These are phyloP conservation scores for Limnephilus auricula DNA, from an alignment of 2,888 invertebrate genomes.

Conservation along the genomic window DNA sequence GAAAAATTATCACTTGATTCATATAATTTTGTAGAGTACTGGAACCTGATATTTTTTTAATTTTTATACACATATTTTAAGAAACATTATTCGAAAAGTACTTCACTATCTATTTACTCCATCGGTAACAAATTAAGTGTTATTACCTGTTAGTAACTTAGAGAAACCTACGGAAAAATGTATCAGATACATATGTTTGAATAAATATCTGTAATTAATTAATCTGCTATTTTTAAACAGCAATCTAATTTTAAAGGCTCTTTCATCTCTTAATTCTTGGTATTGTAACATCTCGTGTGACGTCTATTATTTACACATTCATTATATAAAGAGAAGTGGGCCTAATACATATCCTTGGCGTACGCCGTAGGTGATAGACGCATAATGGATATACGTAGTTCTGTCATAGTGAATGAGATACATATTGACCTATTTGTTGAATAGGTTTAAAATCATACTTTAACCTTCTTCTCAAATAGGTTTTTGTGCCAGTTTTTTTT, in stretches of 20 bases:
- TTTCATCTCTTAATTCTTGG: neutral
- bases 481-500: no score
- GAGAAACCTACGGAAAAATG: no score
- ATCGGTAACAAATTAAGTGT: neutral
- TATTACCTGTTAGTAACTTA: neutral
- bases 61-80: neutral
- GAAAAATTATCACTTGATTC: neutral
- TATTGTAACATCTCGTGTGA: neutral
- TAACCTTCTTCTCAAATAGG: no score
- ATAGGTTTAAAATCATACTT: no score
- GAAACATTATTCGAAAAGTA: neutral
- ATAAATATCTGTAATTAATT: no score
- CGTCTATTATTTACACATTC: neutral
- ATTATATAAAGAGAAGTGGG: neutral
- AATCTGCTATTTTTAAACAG: neutral
- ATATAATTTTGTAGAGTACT: neutral
- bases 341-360: neutral
- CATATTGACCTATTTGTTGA: neutral
- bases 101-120: neutral
- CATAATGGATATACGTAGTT: neutral
- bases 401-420: neutral
- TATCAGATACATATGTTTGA: no score
- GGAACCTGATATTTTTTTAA: neutral
- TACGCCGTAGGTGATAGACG: neutral
- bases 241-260: neutral